These are phyloP conservation scores for Bombus difficillimus DNA, from an alignment of 1,140 invertebrate species.

Conservation along the genomic window DNA sequence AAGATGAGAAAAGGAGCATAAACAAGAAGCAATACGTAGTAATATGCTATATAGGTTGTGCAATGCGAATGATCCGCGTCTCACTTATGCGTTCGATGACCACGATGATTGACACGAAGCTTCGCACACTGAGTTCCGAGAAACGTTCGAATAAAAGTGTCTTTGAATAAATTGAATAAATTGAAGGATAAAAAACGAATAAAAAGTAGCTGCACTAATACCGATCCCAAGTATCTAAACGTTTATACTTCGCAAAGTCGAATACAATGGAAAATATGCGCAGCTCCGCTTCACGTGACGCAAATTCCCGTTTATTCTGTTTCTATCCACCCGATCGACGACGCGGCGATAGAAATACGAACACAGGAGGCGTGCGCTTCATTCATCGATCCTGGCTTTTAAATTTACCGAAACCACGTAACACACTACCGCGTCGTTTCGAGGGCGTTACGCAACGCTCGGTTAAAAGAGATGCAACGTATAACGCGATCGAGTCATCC, in stretches of 20 bases:
- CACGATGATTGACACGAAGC: no score
- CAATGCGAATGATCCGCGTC: no score
- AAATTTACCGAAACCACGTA: slow-evolving; percentile 34
- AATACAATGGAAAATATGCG: not conserved
- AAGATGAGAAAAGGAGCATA: fast-evolving
- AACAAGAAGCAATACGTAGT: no score
- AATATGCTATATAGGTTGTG: no score
- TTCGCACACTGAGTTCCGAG: not conserved
- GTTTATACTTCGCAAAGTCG: not conserved
- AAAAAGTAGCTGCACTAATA: not conserved
- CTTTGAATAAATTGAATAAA: not conserved
- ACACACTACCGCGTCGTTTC: not conserved
- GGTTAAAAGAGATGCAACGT: not conserved
- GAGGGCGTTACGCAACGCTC: not conserved
- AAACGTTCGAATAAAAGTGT: not conserved
- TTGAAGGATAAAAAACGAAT: not conserved
- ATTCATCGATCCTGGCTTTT: slow-evolving; percentile 18
- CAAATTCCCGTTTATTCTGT: not conserved
- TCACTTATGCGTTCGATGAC: no score
- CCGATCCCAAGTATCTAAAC: not conserved
- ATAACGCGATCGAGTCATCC: no score
- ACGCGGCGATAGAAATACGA: not conserved
- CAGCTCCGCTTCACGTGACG: not conserved
- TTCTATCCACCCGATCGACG: not conserved
- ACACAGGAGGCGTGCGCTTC: not conserved